Evolutionary conservation across 2,888 invertebrate species (phyloP).

Genomic region (Eristalis intricaria): DNA sequence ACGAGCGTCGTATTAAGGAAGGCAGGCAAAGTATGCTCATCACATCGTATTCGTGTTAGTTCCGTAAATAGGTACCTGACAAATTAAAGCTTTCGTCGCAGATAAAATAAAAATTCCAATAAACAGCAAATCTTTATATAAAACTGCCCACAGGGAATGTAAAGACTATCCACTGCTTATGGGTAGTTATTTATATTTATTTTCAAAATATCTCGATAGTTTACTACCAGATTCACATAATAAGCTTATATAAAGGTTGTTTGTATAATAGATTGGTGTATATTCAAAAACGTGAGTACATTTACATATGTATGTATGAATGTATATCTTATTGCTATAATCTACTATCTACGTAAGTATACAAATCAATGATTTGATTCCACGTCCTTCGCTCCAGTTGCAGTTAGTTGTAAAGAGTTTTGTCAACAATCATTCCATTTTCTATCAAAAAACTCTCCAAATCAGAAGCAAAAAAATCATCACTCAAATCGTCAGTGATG

Average conservation of each 20-base stretch:
- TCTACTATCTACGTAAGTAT: conserved; percentile 41
- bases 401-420: conserved; percentile 79
- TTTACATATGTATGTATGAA: conserved; percentile 1
- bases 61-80: no score
- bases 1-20: no score
- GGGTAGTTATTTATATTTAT: conserved; percentile 18
- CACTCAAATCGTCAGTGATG: conserved; percentile 92
- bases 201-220: conserved; percentile 44
- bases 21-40: no score
- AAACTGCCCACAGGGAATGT: not conserved
- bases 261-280: conserved; percentile 60
- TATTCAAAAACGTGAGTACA: conserved; percentile 50
- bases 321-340: conserved; percentile 52
- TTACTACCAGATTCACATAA: conserved; percentile 28
- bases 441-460: conserved; percentile 95
- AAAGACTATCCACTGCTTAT: not conserved
- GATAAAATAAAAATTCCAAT: not conserved
- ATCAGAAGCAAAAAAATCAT: conserved; percentile 94
- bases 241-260: conserved; percentile 54
- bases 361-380: conserved; percentile 53
- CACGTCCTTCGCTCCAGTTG: not conserved
- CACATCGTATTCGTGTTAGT: no score
- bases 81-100: no score
- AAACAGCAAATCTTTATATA: not conserved
- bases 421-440: conserved; percentile 90